Conservation (phyloP, 2,113 vertebrate genomes). For the Trachemys scripta region DNA sequence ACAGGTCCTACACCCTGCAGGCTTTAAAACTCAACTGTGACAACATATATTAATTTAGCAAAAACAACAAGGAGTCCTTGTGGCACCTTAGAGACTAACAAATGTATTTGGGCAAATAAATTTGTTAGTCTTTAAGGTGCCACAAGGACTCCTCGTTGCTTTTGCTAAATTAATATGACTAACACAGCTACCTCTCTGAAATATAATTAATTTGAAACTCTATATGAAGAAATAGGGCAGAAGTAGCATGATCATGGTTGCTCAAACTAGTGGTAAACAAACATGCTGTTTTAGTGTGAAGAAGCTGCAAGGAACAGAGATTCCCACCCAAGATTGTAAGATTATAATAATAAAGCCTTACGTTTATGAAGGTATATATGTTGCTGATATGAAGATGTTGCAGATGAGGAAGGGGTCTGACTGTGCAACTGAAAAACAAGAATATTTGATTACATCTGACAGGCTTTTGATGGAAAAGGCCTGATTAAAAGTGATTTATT, state of each 20-base stretch:
- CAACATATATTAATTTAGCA: neutral
- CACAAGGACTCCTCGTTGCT: no score
- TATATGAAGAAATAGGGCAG: neutral
- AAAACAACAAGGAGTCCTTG: no score
- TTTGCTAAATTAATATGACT: no score
- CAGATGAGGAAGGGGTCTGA: neutral
- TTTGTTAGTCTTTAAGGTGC: no score
- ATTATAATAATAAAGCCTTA: neutral
- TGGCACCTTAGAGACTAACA: no score
- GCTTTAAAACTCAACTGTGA: neutral
- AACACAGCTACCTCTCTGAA: no score
- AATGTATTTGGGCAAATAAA: no score
- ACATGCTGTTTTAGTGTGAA: neutral
- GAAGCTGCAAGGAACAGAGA: neutral
- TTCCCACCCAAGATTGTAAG: neutral
- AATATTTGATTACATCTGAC: neutral
- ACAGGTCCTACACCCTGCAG: neutral
- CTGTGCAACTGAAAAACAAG: neutral
- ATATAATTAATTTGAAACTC: slow-evolving; percentile 7
- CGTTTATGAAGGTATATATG: neutral
- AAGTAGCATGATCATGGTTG: neutral
- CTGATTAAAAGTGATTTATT: neutral
- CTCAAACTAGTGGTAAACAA: neutral
- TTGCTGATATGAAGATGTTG: neutral
- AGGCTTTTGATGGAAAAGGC: neutral